Conservation (phyloP, 2,888 invertebrate genomes). For the Hyles lineata region DNA sequence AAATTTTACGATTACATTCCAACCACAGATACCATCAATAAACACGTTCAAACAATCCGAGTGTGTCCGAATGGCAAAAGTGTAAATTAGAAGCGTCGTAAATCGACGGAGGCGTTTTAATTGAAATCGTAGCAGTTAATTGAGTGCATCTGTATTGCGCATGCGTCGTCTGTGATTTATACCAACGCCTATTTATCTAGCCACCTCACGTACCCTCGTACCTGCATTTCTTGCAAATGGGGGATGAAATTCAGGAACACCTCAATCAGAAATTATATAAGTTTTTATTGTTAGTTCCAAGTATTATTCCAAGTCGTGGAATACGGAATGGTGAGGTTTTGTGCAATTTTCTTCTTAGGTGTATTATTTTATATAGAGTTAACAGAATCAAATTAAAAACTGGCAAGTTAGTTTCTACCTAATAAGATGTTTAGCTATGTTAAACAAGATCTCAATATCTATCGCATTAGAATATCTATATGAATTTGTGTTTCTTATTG, state of each 20-base stretch:
- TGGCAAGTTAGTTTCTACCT: background rate
- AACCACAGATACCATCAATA: background rate
- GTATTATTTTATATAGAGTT: background rate
- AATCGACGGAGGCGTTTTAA: conserved; percentile 79
- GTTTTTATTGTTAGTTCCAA: conserved; percentile 1
- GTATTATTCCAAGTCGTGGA: background rate
- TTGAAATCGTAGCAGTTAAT: conserved; percentile 81
- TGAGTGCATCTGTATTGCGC: conserved; percentile 69
- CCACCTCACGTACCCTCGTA: conserved; percentile 58
- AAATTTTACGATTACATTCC: background rate
- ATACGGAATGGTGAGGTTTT: conserved; percentile 11
- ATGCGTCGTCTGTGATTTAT: conserved; percentile 73
- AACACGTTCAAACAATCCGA: conserved; percentile 40
- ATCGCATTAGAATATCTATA: too few relatives aligned
- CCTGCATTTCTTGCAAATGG: conserved; percentile 55
- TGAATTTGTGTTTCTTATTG: too few relatives aligned
- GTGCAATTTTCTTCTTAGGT: background rate
- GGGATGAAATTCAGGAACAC: conserved; percentile 28
- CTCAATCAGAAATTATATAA: conserved; percentile 5
- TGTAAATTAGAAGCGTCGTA: conserved; percentile 77
- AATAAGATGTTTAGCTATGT: background rate
- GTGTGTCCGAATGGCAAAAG: conserved; percentile 59
- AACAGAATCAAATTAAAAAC: background rate
- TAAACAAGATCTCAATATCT: too few relatives aligned
- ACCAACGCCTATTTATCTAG: conserved; percentile 66